Evolutionary conservation across 2,797 vertebrate species (phyloP), one percentile per base, ranked within the genome.

Genomic region (Lates japonicus): DNA sequence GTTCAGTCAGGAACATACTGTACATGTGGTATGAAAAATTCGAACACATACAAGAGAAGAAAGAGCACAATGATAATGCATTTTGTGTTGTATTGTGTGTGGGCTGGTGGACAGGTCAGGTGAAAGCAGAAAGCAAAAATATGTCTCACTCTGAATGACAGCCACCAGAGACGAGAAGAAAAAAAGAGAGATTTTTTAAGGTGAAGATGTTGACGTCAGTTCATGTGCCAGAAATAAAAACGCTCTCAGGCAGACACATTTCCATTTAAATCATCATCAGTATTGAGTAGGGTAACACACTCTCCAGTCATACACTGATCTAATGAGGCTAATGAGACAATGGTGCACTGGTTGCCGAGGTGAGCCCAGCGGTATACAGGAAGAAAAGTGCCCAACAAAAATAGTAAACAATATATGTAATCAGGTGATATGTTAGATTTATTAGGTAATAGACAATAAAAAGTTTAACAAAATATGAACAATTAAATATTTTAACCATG

Each of bases 311-410:
- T 41, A 55, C 75, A 16, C 61, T 10, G 31, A 59, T 74, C 74
- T 85, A 88, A 89, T 76, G 90, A 88, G 84, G 88, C 86, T 87
- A 90, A 90, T 90, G 85, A 90, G 64, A 83, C 37, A 17, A 6
- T 13, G 60, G 76, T n/a, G 74, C 48, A 22, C 41, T 60, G 62
- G 81, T 85, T 85, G 78, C 76, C 68, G 73, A 52, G 87, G 77
- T 81, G 82, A 80, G 54, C 49, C 65, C 76, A 9, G 76, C 42
- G 14, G 69, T 35, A 1, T 35, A 0, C 62, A n/a, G 81, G 70
- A 46, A 48, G 61, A n/a, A 48, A 69, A 39, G 59, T 37, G 66
- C 3, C 58, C 62, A 65, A 73, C 58, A 80, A 14, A 74, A 86
- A 65, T 12, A 67, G 75, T 82, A 83, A 90, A 90, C 62, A 60